Percentiles rank a stretch among this genome's conserved stretches.
Evolutionary conservation across 1,140 invertebrate genomes (phyloP).

Genomic region (Apis mellifera): Amel_HAv3.1 CM009933.2:9139001-9139500

Average conservation of each 20-base stretch:
- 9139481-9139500: background rate
- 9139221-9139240: background rate
- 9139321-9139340: too few relatives aligned
- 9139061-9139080: background rate
- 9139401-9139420: background rate
- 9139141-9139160: background rate
- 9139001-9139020: background rate
- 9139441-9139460: constrained; percentile 1
- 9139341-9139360: background rate
- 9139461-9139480: background rate
- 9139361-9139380: background rate
- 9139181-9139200: background rate
- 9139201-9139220: background rate
- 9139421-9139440: background rate
- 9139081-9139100: background rate
- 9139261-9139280: background rate
- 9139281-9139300: background rate
- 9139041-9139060: background rate
- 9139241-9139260: background rate
- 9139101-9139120: too few relatives aligned
- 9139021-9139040: background rate
- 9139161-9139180: background rate
- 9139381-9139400: background rate
- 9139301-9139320: background rate
- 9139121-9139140: background rate